phyloP scores from a whole-genome alignment of 1,140 invertebrate genomes.

The Sarcophaga peregrina region DNA sequence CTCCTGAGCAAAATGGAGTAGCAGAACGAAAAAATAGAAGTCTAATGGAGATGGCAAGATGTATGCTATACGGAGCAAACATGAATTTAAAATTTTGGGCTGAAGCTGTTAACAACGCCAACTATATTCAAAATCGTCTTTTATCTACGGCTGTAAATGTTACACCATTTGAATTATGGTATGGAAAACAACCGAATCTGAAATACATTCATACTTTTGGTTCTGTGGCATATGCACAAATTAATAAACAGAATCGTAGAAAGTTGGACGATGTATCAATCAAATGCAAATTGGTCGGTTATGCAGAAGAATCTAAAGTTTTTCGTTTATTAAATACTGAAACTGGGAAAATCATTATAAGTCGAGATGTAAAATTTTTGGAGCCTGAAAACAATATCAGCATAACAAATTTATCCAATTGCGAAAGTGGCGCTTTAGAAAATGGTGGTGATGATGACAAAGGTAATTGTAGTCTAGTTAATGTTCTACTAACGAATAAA shows the following conservation, averaged over 20 bases:
- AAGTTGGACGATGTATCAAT: slow-evolving; percentile 32
- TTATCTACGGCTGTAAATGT: slow-evolving; percentile 33
- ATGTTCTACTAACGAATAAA: slow-evolving; percentile 7
- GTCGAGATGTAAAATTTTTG: slow-evolving; percentile 26
- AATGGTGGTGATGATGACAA: not conserved
- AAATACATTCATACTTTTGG: slow-evolving; percentile 57
- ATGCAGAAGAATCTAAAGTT: slow-evolving; percentile 32
- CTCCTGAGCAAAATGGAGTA: slow-evolving; percentile 61
- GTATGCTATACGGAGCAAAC: not conserved
- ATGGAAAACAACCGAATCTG: slow-evolving; percentile 55
- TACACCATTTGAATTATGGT: slow-evolving; percentile 62
- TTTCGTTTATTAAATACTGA: slow-evolving; percentile 18
- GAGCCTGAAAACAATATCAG: not conserved
- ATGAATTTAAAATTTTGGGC: slow-evolving; percentile 53
- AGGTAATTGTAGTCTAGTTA: not conserved
- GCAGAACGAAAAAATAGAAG: slow-evolving; percentile 50
- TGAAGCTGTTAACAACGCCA: slow-evolving; percentile 57
- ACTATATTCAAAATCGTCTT: slow-evolving; percentile 43
- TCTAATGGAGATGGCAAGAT: slow-evolving; percentile 29
- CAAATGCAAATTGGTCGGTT: slow-evolving; percentile 33
- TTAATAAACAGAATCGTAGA: not conserved
- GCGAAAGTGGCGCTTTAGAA: not conserved
- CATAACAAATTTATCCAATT: not conserved
- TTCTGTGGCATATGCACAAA: not conserved
- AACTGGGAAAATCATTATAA: not conserved